Base-by-base conservation (phyloP, 2,113 vertebrate genomes). In the Nestor notabilis region DNA sequence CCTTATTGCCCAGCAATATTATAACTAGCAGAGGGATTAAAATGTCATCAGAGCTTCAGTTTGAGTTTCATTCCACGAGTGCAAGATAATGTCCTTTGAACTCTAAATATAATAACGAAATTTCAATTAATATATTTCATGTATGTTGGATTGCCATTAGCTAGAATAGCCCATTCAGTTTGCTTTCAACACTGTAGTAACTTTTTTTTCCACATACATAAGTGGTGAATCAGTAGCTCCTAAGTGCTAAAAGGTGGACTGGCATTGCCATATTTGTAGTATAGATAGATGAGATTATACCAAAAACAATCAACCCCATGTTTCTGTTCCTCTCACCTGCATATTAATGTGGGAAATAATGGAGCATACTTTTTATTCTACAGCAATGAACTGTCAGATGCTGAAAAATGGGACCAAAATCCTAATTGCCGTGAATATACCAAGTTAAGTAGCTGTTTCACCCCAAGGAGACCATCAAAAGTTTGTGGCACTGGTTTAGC, bases 71-170 rank as follows among this genome's bases (percentile, higher is more conserved):
- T 97, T 97, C 89, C 86, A 97, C 85, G 78, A 85, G 37, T 63
- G 28, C 64, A 96, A 96, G 84, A 97, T 85, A 93, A 94, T 87
- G 79, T 92, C 93, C 81, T 91, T 90, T 97, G 89, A 97, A 98
- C 47, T 84, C 84, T 84, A 94, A 97, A 97, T 84, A 90, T 76
- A 93, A 96, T 90, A 1, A 92, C 83, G 83, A 93, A 74, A 96
- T 97, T 97, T 96, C 91, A 96, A 55, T 97, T 95, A 86, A 87
- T 90, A 55, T 83, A 8, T 91, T 96, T 77, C n/a, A 31, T 46
- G 44, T 44, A 21, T 43, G 13, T 83, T 63, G 49, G 25, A 58
- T 68, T 84, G 43, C 46, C 50, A 68, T n/a, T 74, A 74, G 41
- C 44, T 88, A 83, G 41, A 90, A 74, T 24, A 7, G 13, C 5